A percentile compares a stretch with the other conserved stretches of the same genome.
Conservation (phyloP, 2,113 vertebrate species). For the Rhinoderma darwinii region DNA sequence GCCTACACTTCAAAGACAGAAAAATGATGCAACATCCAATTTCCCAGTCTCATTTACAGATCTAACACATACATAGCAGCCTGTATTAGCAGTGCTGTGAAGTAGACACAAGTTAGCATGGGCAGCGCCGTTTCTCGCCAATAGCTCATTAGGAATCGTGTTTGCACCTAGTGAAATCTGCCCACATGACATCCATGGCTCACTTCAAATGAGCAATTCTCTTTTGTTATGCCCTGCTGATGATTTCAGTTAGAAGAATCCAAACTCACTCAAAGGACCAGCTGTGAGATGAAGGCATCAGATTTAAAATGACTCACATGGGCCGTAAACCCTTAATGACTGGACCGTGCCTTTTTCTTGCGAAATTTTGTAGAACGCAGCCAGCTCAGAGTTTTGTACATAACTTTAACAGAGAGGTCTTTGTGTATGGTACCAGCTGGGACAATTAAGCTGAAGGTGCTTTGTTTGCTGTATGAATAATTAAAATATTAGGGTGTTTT, state of each 20-base stretch:
- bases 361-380: slow-evolving; percentile 69
- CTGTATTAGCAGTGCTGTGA: slow-evolving; percentile 65
- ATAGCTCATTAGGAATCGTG: slow-evolving; percentile 70
- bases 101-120: slow-evolving; percentile 70
- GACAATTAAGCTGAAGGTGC: slow-evolving; percentile 71
- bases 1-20: slow-evolving; percentile 24
- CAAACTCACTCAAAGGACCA: slow-evolving; percentile 66
- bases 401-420: slow-evolving; percentile 70
- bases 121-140: slow-evolving; percentile 63
- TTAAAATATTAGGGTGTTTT: slow-evolving; percentile 65
- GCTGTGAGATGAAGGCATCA: slow-evolving; percentile 68
- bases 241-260: slow-evolving; percentile 69
- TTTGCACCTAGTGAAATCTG: slow-evolving; percentile 67
- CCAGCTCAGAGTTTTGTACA: slow-evolving; percentile 69
- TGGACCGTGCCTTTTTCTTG: slow-evolving; percentile 68
- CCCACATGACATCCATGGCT: slow-evolving; percentile 66
- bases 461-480: slow-evolving; percentile 66
- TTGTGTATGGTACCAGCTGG: slow-evolving; percentile 71
- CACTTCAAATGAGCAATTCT: slow-evolving; percentile 63
- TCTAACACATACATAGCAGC: slow-evolving; percentile 66
- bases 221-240: slow-evolving; percentile 66
- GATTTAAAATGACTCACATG: slow-evolving; percentile 70
- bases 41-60: slow-evolving; percentile 70
- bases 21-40: slow-evolving; percentile 37
- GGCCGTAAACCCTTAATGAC: slow-evolving; percentile 73